A percentile compares a stretch with the other conserved stretches of the same genome.
Evolutionary conservation across 2,113 vertebrate genomes (phyloP).

Genomic region (Alosa alosa): DNA sequence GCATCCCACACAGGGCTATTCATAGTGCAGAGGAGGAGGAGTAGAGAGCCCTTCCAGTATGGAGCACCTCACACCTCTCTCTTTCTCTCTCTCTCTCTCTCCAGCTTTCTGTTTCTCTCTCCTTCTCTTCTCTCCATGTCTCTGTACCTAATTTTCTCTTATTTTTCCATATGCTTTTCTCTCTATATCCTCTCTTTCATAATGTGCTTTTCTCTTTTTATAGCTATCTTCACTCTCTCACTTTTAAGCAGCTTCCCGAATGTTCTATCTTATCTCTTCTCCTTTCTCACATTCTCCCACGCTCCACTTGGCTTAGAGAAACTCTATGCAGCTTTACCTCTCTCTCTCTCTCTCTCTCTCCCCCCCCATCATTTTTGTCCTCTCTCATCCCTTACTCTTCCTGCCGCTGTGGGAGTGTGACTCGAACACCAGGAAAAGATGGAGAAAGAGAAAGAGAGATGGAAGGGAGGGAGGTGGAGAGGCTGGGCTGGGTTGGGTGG

Average conservation of each 20-base stretch:
- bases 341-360: background rate
- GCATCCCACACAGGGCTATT: slow-evolving; percentile 63
- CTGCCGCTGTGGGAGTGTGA: slow-evolving; percentile 45
- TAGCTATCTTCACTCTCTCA: background rate
- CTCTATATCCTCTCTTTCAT: background rate
- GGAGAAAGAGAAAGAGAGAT: background rate
- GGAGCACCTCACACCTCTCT: background rate
- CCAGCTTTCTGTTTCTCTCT: background rate
- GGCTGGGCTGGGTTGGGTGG: slow-evolving; percentile 9
- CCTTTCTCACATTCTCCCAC: background rate
- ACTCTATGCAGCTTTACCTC: background rate
- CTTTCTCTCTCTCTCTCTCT: background rate
- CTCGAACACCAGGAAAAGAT: slow-evolving; percentile 2
- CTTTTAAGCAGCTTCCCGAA: slow-evolving; percentile 7
- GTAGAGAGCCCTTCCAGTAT: slow-evolving; percentile 40
- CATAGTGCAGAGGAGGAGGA: slow-evolving; percentile 50
- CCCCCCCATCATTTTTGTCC: background rate
- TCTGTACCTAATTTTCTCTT: background rate
- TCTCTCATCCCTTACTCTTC: slow-evolving; percentile 45
- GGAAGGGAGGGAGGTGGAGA: background rate
- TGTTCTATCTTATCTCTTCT: slow-evolving; percentile 26
- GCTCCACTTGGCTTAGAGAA: background rate
- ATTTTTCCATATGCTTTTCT: background rate
- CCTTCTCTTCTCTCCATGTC: background rate
- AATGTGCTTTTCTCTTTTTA: background rate